phyloP scores from a whole-genome alignment of 1,140 invertebrate species.

The Pseudomyrmex gracilis region DNA sequence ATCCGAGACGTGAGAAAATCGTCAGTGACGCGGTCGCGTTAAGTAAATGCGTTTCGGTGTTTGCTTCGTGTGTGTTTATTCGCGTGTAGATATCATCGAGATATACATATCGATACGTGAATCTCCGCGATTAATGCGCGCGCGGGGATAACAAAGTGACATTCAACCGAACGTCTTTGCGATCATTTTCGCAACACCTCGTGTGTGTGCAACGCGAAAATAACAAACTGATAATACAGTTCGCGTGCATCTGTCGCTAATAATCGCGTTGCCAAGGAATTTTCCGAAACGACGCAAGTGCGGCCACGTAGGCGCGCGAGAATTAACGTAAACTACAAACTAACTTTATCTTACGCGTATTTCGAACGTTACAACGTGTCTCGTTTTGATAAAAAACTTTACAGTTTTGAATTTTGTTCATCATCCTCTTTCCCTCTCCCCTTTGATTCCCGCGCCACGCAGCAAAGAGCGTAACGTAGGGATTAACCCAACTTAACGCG shows the following conservation, averaged over 20 bases:
- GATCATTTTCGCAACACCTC: too few relatives aligned
- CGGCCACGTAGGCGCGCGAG: not conserved
- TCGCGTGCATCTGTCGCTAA: not conserved
- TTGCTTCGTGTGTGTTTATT: not conserved
- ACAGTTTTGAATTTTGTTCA: conserved; percentile 50
- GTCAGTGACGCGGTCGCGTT: not conserved
- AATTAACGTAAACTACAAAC: not conserved
- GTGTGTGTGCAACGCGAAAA: not conserved
- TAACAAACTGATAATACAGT: not conserved
- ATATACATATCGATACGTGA: not conserved
- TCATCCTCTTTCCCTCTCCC: not conserved
- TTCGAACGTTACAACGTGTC: conserved; percentile 24
- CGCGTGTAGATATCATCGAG: not conserved
- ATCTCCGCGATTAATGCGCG: not conserved
- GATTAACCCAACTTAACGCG: conserved; percentile 56
- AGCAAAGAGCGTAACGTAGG: conserved; percentile 44
- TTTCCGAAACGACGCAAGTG: not conserved
- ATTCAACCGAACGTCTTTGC: not conserved
- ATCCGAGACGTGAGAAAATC: conserved; percentile 1
- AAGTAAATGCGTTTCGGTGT: not conserved
- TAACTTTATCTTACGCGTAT: conserved; percentile 44
- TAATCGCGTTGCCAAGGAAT: not conserved
- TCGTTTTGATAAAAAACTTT: conserved; percentile 33
- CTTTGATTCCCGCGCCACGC: conserved; percentile 34
- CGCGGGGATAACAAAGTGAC: not conserved